phyloP scores from a whole-genome alignment of 2,797 vertebrate genomes.

The Sebastes hubbsi region DNA sequence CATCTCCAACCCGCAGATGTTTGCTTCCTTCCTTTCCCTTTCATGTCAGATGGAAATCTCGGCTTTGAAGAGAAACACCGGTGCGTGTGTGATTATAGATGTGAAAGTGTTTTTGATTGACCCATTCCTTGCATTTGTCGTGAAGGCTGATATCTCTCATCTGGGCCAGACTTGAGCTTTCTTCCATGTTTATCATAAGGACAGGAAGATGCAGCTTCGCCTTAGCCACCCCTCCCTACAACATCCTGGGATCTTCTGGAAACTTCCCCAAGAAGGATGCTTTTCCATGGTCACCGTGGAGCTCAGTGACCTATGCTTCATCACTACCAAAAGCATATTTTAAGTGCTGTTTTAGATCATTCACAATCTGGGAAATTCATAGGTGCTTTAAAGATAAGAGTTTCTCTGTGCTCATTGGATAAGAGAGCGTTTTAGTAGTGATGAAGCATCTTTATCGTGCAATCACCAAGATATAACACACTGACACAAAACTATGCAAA shows the following conservation, averaged over 20 bases:
- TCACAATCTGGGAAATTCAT: background rate
- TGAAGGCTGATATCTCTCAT: constrained; percentile 74
- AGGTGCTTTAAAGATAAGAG: background rate
- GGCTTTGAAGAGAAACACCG: constrained; percentile 63
- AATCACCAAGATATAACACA: background rate
- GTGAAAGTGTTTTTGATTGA: constrained; percentile 79
- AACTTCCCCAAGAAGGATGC: constrained; percentile 59
- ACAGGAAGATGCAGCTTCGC: constrained; percentile 78
- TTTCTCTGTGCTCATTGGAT: background rate
- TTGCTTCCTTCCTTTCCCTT: constrained; percentile 80
- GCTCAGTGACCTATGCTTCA: constrained; percentile 52
- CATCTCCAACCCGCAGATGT: constrained; percentile 76
- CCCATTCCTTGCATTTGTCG: constrained; percentile 73
- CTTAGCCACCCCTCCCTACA: constrained; percentile 72
- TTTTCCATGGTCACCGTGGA: constrained; percentile 48
- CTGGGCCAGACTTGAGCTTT: constrained; percentile 60
- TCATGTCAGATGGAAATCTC: constrained; percentile 77
- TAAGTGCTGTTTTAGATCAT: background rate
- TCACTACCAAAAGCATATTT: background rate
- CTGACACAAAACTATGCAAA: background rate
- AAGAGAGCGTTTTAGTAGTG: background rate
- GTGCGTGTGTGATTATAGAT: constrained; percentile 67
- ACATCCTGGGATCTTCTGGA: constrained; percentile 79
- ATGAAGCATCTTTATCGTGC: background rate
- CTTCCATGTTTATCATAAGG: constrained; percentile 73